Conservation (phyloP, 2,888 invertebrate genomes). For the Coleophora deauratella region DNA sequence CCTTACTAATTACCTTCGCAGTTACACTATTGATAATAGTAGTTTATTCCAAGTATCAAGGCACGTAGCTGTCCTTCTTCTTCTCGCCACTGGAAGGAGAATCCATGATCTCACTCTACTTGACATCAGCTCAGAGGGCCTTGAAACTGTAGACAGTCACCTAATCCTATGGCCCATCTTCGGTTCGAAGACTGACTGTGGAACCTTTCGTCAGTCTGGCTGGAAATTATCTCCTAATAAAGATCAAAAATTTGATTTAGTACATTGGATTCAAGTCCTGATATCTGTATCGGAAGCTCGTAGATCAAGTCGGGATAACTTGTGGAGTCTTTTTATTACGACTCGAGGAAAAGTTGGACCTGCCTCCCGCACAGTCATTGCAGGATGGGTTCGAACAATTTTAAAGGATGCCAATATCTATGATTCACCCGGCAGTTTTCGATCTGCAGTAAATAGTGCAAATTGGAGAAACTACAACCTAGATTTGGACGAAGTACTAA, state of each 20-base stretch:
- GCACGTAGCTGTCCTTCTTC: conserved; percentile 8
- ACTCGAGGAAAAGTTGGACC: conserved; percentile 1
- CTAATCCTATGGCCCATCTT: conserved; percentile 14
- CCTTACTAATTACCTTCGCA: conserved; percentile 4
- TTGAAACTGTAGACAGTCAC: conserved; percentile 7
- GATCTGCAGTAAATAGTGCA: conserved; percentile 12
- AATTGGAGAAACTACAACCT: too few species aligned
- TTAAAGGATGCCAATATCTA: conserved; percentile 9
- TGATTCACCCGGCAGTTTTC: conserved; percentile 5
- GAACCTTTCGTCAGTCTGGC: conserved; percentile 9
- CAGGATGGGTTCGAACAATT: conserved; percentile 10
- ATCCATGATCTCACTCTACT: conserved; percentile 17
- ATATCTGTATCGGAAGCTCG: not conserved
- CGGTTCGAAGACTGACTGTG: conserved; percentile 17
- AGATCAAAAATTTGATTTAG: conserved; percentile 6
- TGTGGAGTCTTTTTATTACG: conserved; percentile 4
- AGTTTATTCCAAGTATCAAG: conserved; percentile 12
- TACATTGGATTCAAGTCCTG: not conserved
- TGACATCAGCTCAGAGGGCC: conserved; percentile 8
- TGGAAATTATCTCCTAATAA: conserved; percentile 9
- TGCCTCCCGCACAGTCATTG: conserved; percentile 7
- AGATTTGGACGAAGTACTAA: too few species aligned
- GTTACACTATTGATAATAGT: conserved; percentile 1
- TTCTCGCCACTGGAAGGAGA: conserved; percentile 15
- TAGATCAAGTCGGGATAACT: not conserved